Conservation (phyloP, 2,797 vertebrate species). For the Lycodopsis pacificus region DNA sequence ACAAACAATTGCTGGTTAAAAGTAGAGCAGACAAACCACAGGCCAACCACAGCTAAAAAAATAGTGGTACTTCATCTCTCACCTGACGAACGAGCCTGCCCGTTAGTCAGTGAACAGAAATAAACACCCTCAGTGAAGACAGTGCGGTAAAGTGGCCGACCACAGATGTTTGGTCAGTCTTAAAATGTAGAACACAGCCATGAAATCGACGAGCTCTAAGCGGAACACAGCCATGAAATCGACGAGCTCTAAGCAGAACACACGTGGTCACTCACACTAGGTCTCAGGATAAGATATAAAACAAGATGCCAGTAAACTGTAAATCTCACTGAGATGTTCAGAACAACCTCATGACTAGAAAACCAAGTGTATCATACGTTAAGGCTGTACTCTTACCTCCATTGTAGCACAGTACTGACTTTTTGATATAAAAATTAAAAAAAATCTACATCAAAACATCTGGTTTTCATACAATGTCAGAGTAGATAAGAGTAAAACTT, state of each 20-base stretch:
- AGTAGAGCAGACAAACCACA: constrained; percentile 19
- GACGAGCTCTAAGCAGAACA: constrained; percentile 23
- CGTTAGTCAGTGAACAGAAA: too few relatives aligned
- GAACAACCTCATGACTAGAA: constrained; percentile 85
- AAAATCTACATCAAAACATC: constrained; percentile 86
- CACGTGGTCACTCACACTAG: constrained; percentile 47
- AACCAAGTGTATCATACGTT: constrained; percentile 86
- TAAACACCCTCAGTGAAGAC: too few relatives aligned
- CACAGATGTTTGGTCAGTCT: constrained; percentile 71
- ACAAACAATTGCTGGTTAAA: constrained; percentile 49
- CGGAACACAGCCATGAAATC: constrained; percentile 21
- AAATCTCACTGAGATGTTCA: constrained; percentile 64
- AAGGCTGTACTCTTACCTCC: constrained; percentile 88
- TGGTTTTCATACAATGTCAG: constrained; percentile 83
- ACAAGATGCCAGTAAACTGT: constrained; percentile 66
- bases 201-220: constrained; percentile 23
- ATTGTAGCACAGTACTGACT: constrained; percentile 82
- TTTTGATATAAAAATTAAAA: constrained; percentile 88
- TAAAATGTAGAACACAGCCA: constrained; percentile 44
- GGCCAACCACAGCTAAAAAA: constrained; percentile 29
- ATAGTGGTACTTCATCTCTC: constrained; percentile 32
- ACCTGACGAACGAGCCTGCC: constrained; percentile 39
- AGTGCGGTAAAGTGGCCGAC: constrained; percentile 34
- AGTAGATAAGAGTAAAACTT: constrained; percentile 80
- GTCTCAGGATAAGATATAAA: constrained; percentile 64